Evolutionary conservation across 2,113 vertebrate genomes (phyloP).

Genomic region (Ciconia maguari): DNA sequence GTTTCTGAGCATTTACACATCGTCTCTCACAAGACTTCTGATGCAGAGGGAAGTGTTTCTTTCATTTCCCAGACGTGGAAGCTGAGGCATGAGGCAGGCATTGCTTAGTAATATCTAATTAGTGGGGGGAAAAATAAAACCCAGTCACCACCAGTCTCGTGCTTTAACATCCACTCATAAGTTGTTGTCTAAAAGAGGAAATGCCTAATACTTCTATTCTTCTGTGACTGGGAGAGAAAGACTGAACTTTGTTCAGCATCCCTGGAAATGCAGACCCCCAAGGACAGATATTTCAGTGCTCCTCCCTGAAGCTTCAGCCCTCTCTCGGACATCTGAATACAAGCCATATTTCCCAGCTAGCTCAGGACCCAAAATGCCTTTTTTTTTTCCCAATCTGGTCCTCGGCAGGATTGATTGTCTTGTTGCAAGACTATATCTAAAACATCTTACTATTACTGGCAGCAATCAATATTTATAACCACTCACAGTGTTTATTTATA

Average conservation of each 20-base stretch:
- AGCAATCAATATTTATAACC: constrained; percentile 51
- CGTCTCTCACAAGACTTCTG: background rate
- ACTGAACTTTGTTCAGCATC: background rate
- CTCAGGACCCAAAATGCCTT: background rate
- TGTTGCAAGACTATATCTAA: background rate
- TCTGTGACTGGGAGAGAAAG: background rate
- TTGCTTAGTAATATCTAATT: background rate
- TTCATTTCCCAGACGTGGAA: constrained; percentile 1
- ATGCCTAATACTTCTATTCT: background rate
- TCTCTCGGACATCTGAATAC: background rate
- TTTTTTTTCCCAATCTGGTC: background rate
- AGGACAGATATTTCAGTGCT: background rate
- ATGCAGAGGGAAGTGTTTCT: background rate
- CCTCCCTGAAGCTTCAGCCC: background rate
- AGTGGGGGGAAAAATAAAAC: background rate
- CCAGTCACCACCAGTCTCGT: background rate
- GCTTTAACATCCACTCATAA: background rate
- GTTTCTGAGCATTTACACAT: background rate
- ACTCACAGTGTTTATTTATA: constrained; percentile 44
- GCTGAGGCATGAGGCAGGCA: background rate
- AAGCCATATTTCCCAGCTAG: background rate
- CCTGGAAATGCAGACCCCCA: background rate
- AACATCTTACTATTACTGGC: constrained; percentile 16
- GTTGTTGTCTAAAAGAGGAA: background rate
- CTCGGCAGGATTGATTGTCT: background rate